Evolutionary conservation across 1,140 invertebrate species (phyloP), one percentile per base, ranked within the genome.

Genomic region (Nasonia giraulti): DNA sequence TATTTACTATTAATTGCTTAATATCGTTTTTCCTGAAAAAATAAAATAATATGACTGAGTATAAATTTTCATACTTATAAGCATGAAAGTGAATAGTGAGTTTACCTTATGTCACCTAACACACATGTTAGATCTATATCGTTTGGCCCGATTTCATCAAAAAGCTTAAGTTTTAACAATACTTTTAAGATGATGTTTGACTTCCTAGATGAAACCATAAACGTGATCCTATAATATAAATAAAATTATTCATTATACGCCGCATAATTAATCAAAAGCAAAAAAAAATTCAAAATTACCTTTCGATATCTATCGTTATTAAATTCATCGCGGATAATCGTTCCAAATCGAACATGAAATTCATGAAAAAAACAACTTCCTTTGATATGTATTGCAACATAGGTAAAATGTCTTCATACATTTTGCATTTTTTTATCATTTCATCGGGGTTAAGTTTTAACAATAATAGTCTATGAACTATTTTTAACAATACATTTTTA

Each of bases 311-410:
- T 73, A 90, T 85, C 23, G 89, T 86, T 86, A 90, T 89, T 40
- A 89, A 55, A 86, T 90, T 87, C 50, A 84, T 17, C n/a, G 87
- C 62, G 4, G 86, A 79, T 40, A 91, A 85, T 66, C 81, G 66
- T 14, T 89, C 77, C 33, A 91, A 37, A 2, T 90, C 90, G 17
- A 88, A 90, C 88, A 89, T 90, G 47, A 91, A 90, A 82, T 91
- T 81, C 86, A 91, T 88, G 10, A 76, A 85, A 40, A 90, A 50
- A 82, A 89, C 89, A 1, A 91, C 88, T 84, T 90, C 86, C 27
- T 85, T 73, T 33, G 90, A 86, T 77, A 91, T 77, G 17, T 77
- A 80, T 47, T 90, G 83, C 75, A 91, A 76, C 75, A 91, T 77
- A 31, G 75, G 85, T 23, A 88, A 78, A 82, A 91, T 78, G 62